phyloP scores from a whole-genome alignment of 2,888 invertebrate species.

The Tuberolachnus salignus region DNA sequence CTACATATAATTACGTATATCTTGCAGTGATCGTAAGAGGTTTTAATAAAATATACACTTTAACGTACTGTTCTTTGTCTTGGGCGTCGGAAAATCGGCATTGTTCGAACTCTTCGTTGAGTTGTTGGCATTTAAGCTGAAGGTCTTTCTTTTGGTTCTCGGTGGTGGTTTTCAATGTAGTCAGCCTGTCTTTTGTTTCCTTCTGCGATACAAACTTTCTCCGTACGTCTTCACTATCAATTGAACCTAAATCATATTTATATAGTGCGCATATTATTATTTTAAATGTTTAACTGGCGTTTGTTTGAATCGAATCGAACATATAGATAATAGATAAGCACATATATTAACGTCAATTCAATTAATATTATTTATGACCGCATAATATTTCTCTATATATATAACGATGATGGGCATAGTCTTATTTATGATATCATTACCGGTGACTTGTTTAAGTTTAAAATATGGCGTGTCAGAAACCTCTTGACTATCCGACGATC shows the following conservation, averaged over 20 bases:
- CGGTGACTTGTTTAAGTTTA: conserved; percentile 77
- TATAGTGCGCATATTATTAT: too few species aligned
- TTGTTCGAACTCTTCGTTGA: conserved; percentile 74
- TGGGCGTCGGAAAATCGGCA: conserved; percentile 81
- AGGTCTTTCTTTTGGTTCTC: conserved; percentile 76
- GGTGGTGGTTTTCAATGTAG: conserved; percentile 72
- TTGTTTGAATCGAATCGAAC: too few species aligned
- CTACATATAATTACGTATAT: too few species aligned
- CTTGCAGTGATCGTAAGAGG: too few species aligned
- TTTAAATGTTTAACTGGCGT: too few species aligned
- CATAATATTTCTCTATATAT: too few species aligned
- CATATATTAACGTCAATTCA: too few species aligned
- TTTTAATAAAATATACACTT: too few species aligned
- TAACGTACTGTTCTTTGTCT: conserved; percentile 77
- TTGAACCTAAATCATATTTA: conserved; percentile 67
- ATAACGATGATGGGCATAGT: not conserved
- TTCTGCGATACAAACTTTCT: conserved; percentile 76
- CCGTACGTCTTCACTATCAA: conserved; percentile 76
- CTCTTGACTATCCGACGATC: conserved; percentile 47
- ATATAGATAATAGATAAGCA: too few species aligned
- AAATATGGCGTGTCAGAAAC: conserved; percentile 65
- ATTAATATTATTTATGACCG: too few species aligned
- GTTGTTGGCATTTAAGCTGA: conserved; percentile 71
- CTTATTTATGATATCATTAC: conserved; percentile 61
- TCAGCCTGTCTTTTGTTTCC: conserved; percentile 74